These are phyloP conservation scores for Oeneis ivallda DNA, from an alignment of 2,888 invertebrate species.

Conservation along the genomic window DNA sequence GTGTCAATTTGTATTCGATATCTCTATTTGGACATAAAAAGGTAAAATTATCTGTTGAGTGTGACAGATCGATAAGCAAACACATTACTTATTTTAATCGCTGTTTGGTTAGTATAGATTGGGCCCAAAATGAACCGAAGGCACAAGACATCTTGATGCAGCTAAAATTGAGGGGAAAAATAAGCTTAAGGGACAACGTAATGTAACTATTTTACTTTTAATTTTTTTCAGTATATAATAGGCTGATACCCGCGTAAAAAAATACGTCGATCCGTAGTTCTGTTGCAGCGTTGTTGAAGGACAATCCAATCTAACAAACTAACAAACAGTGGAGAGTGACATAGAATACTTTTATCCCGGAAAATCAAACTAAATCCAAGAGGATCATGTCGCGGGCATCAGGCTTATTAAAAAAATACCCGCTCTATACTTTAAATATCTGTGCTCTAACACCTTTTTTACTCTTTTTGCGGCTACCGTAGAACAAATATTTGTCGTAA, in stretches of 20 bases:
- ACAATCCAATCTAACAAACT: too few relatives aligned
- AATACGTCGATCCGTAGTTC: too few relatives aligned
- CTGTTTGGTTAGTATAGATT: slow-evolving; percentile 22
- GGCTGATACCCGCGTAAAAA: too few relatives aligned
- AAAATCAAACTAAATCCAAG: too few relatives aligned
- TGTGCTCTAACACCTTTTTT: slow-evolving; percentile 32
- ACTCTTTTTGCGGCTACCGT: slow-evolving; percentile 44
- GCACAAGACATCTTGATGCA: slow-evolving; percentile 23
- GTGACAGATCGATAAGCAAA: slow-evolving; percentile 21
- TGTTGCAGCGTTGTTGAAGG: too few relatives aligned
- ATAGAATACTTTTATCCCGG: too few relatives aligned
- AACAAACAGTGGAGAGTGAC: too few relatives aligned
- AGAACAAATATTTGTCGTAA: slow-evolving; percentile 65
- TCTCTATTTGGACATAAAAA: slow-evolving; percentile 28
- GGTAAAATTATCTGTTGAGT: slow-evolving; percentile 28
- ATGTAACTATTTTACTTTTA: too few relatives aligned
- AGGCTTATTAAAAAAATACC: too few relatives aligned
- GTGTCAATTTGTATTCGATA: slow-evolving; percentile 30
- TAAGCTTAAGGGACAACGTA: not conserved
- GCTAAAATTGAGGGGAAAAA: not conserved
- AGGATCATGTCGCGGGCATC: too few relatives aligned
- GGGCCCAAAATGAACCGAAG: slow-evolving; percentile 8
- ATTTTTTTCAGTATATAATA: too few relatives aligned
- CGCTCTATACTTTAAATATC: not conserved
- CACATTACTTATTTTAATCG: slow-evolving; percentile 21